A percentile compares a stretch with the other conserved stretches of the same genome.
These are phyloP conservation scores for Drosophila burlai DNA, from an alignment of 1,140 invertebrate genomes.

Conservation along the genomic window DNA sequence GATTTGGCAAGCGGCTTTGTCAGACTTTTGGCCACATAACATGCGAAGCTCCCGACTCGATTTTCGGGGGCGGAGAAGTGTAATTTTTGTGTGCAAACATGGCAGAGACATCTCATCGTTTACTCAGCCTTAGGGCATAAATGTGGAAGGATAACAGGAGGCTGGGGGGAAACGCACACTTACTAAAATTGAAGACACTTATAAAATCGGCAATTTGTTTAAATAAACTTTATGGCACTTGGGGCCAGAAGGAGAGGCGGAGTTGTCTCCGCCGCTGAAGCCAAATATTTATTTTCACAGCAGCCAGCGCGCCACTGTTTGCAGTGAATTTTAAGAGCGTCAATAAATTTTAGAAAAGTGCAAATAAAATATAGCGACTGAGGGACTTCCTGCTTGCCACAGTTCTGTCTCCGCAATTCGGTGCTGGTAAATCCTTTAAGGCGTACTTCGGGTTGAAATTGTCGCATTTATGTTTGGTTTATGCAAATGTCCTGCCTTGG, in stretches of 20 bases:
- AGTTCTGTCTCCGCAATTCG: slow-evolving; percentile 28
- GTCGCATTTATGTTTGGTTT: slow-evolving; percentile 83
- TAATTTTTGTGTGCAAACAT: slow-evolving; percentile 63
- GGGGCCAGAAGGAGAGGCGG: slow-evolving; percentile 24
- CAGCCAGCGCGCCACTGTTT: slow-evolving; percentile 32
- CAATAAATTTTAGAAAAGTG: slow-evolving; percentile 82
- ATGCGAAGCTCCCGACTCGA: slow-evolving; percentile 12
- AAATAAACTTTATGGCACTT: slow-evolving; percentile 83
- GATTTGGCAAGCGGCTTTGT: slow-evolving; percentile 50
- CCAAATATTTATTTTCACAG: slow-evolving; percentile 68
- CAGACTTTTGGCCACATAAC: slow-evolving; percentile 54
- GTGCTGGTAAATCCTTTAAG: slow-evolving; percentile 73
- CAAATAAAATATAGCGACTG: slow-evolving; percentile 80
- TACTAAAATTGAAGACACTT: slow-evolving; percentile 84
- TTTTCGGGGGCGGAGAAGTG: slow-evolving; percentile 33
- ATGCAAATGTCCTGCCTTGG: slow-evolving; percentile 65
- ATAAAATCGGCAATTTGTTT: slow-evolving; percentile 83
- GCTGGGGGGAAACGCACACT: slow-evolving; percentile 60
- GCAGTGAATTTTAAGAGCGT: slow-evolving; percentile 79
- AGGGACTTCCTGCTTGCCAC: slow-evolving; percentile 28
- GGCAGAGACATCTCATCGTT: slow-evolving; percentile 49
- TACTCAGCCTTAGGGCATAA: slow-evolving; percentile 25
- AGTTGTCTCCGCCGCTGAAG: slow-evolving; percentile 31
- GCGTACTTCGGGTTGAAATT: slow-evolving; percentile 70
- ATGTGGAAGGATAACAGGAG: slow-evolving; percentile 4